Evolutionary conservation across 2,113 vertebrate genomes (phyloP).

Genomic region (Tor tambroides): DNA sequence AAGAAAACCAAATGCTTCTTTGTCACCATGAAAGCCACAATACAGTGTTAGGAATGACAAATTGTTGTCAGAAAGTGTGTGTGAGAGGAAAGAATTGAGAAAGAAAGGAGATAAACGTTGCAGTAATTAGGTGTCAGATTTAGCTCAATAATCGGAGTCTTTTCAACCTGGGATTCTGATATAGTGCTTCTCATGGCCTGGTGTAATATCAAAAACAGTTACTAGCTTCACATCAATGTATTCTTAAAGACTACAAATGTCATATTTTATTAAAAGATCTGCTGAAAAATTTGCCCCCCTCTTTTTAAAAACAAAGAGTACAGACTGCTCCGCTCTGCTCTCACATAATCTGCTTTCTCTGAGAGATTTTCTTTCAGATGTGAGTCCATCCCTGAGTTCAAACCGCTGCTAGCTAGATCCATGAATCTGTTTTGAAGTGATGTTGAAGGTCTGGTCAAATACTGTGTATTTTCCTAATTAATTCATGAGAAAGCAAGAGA

Average conservation of each 20-base stretch:
- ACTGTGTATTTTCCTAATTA: background rate
- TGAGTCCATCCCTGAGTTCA: background rate
- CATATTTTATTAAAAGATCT: background rate
- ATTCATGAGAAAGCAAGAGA: background rate
- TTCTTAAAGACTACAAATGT: background rate
- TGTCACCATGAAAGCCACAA: conserved; percentile 48
- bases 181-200: background rate
- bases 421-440: background rate
- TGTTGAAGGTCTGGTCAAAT: background rate
- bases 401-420: background rate
- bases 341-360: too few relatives aligned
- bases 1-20: conserved; percentile 43
- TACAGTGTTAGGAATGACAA: conserved; percentile 60
- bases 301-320: background rate
- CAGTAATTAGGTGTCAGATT: background rate
- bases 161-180: background rate
- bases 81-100: conserved; percentile 19
- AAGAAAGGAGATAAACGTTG: conserved; percentile 32
- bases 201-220: background rate
- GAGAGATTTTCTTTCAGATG: background rate
- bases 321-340: background rate
- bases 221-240: background rate
- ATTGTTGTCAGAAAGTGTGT: conserved; percentile 49
- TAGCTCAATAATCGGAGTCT: background rate
- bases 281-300: background rate